Evolutionary conservation across 2,113 vertebrate genomes (phyloP).

Genomic region (Felis chaus): DNA sequence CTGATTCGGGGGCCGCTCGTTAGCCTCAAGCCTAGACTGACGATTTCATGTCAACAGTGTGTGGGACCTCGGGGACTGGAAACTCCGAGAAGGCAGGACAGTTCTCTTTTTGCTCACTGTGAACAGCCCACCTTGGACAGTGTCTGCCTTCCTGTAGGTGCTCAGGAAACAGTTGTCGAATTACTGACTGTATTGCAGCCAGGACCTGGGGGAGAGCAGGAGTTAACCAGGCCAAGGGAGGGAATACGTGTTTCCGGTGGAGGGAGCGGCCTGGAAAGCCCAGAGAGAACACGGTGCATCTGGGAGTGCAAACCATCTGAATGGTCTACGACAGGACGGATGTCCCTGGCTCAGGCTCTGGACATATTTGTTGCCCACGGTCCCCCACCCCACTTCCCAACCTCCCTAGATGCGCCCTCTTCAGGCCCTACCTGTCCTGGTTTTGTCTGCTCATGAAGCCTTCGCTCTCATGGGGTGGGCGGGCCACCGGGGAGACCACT

Average conservation of each 20-base stretch:
- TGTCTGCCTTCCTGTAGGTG: not conserved
- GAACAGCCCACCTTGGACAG: not conserved
- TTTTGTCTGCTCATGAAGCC: not conserved
- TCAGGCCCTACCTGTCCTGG: not conserved
- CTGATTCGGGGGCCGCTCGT: not conserved
- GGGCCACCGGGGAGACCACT: not conserved
- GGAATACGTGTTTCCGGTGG: not conserved
- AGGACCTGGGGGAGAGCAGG: not conserved
- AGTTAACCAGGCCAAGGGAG: not conserved
- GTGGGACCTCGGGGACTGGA: not conserved
- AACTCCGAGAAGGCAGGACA: not conserved
- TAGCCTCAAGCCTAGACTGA: not conserved
- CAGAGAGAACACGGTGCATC: not conserved
- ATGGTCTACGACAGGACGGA: not conserved
- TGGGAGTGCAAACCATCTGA: not conserved
- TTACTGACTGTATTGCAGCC: not conserved
- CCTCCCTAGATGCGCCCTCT: too few relatives aligned
- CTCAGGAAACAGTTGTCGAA: not conserved
- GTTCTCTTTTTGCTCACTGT: not conserved
- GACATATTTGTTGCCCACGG: too few relatives aligned
- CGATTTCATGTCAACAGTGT: too few relatives aligned
- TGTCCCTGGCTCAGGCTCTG: not conserved
- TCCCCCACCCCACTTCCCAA: not conserved
- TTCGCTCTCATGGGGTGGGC: accelerated
- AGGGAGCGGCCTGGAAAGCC: not conserved